Evolutionary conservation across 2,888 invertebrate species (phyloP).

Genomic region (Eupithecia pulchellata): DNA sequence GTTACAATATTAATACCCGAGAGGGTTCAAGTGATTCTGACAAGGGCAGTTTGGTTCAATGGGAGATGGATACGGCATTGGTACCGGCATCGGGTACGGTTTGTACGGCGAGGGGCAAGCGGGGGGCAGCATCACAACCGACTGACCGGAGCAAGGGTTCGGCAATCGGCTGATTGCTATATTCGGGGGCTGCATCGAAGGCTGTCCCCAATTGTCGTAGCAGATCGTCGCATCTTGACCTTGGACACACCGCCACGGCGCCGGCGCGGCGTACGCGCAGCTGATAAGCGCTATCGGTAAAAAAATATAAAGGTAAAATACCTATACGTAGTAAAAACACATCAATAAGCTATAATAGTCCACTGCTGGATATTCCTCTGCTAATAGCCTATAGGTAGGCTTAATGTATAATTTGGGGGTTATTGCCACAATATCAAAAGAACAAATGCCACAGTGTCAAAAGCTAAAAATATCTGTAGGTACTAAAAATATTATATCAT

Average conservation of each 20-base stretch:
- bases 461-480: too few relatives aligned
- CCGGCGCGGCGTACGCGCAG: constrained; percentile 63
- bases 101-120: not conserved
- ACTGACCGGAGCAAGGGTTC: constrained; percentile 60
- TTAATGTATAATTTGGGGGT: too few relatives aligned
- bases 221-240: constrained; percentile 62
- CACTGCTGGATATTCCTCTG: too few relatives aligned
- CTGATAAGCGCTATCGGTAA: constrained; percentile 58
- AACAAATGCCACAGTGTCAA: too few relatives aligned
- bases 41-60: constrained; percentile 30
- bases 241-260: constrained; percentile 65
- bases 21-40: not conserved
- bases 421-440: too few relatives aligned
- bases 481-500: too few relatives aligned
- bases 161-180: constrained; percentile 51
- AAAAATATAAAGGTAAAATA: not conserved
- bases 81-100: not conserved
- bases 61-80: constrained; percentile 31
- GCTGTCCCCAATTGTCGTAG: constrained; percentile 55
- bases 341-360: too few relatives aligned
- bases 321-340: too few relatives aligned
- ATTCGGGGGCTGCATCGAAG: constrained; percentile 55
- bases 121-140: constrained; percentile 51
- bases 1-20: not conserved
- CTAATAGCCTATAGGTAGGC: too few relatives aligned